Evolutionary conservation across 2,888 invertebrate genomes (phyloP), one percentile per base, ranked within the genome.

Genomic region (Torymus aiolomorphi): DNA sequence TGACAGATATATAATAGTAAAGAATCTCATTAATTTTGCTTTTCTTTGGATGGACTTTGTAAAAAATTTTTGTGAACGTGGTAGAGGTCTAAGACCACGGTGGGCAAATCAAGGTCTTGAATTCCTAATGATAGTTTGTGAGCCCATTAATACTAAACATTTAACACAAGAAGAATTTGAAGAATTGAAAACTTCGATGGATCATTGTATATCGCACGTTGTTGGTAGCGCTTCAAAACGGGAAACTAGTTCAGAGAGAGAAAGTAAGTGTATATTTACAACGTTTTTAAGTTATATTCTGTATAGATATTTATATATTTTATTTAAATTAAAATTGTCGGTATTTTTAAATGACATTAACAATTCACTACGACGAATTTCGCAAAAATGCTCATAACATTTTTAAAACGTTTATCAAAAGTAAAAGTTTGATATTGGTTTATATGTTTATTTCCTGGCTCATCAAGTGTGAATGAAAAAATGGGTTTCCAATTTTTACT

Each of bases 31-130:
- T 5, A 91, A 92, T 56, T 95, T 96, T 88, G 95, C 95, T 12
- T 92, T 93, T 84, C 93, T 96, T 88, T 98, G 98, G 98, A 97
- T 97, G 96, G 92, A 93, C 78, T 98, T 97, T 89, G 97, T 97
- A 0, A 93, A 94, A 83, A 94, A 95, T 86, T 93, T 96, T 16
- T 98, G 97, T 88, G 97, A 97, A 87, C 91, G 95, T 0, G 96
- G 96, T 0, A 92, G 96, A 5, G 97, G 97, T 0, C 92, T 95
- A 84, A 91, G 96, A 24, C 96, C 97, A 0, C 91, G 97, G 87
- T 97, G 97, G 97, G 97, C 97, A 2, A 94, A 94, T 87, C 96
- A 96, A 88, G 97, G 97, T 0, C 89, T 97, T 73, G 97, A 97
- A 87, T 97, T 97, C 89, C 92, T 98, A 1, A 94, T 96, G 90